Conservation (phyloP, 2,113 vertebrate species). For the Prionailurus viverrinus region DNA sequence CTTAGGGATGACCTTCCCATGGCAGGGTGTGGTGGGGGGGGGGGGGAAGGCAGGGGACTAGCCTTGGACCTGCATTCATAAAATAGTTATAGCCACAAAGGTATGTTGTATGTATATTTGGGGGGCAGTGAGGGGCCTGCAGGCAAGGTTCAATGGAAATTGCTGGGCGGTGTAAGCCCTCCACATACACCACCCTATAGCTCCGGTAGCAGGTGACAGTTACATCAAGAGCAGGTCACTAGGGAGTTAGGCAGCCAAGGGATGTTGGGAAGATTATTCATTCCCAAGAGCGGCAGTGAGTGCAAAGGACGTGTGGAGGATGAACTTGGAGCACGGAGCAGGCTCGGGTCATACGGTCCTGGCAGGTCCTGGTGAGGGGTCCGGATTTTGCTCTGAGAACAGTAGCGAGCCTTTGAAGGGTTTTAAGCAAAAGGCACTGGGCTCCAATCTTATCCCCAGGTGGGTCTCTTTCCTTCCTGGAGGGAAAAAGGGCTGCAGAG, state of each 20-base stretch:
- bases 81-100: background rate
- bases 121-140: background rate
- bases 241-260: background rate
- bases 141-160: background rate
- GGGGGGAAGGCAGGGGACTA: rapidly evolving
- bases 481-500: background rate
- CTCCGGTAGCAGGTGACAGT: background rate
- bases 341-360: background rate
- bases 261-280: background rate
- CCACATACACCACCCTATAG: background rate
- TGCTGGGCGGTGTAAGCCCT: background rate
- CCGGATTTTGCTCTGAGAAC: background rate
- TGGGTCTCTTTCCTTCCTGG: background rate
- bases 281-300: background rate
- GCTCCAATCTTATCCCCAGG: no score
- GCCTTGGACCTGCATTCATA: background rate
- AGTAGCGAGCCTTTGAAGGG: background rate
- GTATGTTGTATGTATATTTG: background rate
- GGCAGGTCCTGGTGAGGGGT: no score
- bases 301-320: rapidly evolving
- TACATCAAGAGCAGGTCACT: background rate
- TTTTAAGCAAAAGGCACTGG: background rate
- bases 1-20: background rate
- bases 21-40: no score
- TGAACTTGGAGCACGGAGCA: no score